phyloP scores from a whole-genome alignment of 1,140 invertebrate species.

The Dreissena polymorpha region DNA sequence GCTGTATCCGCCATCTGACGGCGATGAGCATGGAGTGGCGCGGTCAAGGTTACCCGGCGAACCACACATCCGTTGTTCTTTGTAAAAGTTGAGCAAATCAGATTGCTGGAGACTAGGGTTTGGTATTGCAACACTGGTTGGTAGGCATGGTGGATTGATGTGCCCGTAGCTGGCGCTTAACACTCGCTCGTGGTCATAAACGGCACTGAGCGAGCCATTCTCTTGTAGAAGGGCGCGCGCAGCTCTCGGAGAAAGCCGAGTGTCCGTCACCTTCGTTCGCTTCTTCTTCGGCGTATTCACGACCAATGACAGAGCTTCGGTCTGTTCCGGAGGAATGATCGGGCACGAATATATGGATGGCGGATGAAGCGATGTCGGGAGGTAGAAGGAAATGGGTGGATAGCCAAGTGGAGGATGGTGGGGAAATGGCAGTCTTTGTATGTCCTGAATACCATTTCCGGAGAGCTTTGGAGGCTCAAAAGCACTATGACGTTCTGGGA shows the following conservation, averaged over 20 bases:
- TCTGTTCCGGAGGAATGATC: constrained; percentile 89
- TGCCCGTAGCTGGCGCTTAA: constrained; percentile 51
- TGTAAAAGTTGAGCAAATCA: constrained; percentile 88
- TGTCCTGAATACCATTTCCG: constrained; percentile 54
- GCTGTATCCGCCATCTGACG: constrained; percentile 64
- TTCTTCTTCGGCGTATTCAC: constrained; percentile 94
- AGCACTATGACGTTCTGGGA: constrained; percentile 70
- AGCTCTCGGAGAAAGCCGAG: constrained; percentile 90
- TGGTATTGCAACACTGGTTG: constrained; percentile 95
- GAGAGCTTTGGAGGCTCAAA: constrained; percentile 66
- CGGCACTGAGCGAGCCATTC: constrained; percentile 63
- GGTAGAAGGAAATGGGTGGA: constrained; percentile 70
- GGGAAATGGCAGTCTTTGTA: constrained; percentile 55
- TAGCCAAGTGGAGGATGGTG: constrained; percentile 67
- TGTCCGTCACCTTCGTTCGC: constrained; percentile 97
- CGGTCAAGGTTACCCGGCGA: constrained; percentile 66
- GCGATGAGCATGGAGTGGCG: constrained; percentile 69
- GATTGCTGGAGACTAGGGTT: constrained; percentile 97
- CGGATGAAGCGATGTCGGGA: constrained; percentile 81
- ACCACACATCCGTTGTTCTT: constrained; percentile 81
- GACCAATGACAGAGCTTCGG: constrained; percentile 94
- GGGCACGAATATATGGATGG: constrained; percentile 84
- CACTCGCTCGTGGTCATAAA: constrained; percentile 50
- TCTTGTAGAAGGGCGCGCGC: constrained; percentile 77
- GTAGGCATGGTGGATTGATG: constrained; percentile 87